A percentile compares a stretch with the other conserved stretches of the same genome.
These are phyloP conservation scores for Synanthedon myopaeformis DNA, from an alignment of 2,888 invertebrate species.

Conservation along the genomic window DNA sequence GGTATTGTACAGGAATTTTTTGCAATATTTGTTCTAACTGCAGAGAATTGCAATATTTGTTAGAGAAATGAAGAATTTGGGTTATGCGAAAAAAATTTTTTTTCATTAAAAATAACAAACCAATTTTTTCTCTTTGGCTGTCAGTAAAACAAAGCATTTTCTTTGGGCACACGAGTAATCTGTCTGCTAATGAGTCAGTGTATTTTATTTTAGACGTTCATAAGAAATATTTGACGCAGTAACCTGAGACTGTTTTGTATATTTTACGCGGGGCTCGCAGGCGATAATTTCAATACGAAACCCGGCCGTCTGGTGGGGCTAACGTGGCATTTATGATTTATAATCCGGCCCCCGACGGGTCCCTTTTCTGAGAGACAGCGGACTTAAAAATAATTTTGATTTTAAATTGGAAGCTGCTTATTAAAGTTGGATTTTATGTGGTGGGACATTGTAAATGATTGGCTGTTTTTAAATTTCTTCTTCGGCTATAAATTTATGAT, in stretches of 20 bases:
- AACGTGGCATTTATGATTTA: constrained; percentile 67
- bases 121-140: background rate
- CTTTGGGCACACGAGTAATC: constrained; percentile 3
- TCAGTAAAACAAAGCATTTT: background rate
- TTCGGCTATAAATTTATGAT: background rate
- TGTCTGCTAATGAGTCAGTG: constrained; percentile 37
- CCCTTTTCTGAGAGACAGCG: constrained; percentile 53
- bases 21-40: too few species aligned
- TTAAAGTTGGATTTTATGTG: constrained; percentile 48
- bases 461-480: background rate
- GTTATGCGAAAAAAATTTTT: too few species aligned
- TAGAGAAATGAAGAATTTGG: too few species aligned
- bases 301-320: constrained; percentile 34
- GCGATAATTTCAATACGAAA: constrained; percentile 59
- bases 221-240: constrained; percentile 55
- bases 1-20: too few species aligned
- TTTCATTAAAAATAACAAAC: too few species aligned
- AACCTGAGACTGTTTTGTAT: constrained; percentile 63
- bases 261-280: constrained; percentile 49
- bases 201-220: constrained; percentile 39
- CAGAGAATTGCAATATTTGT: too few species aligned
- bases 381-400: constrained; percentile 55
- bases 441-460: constrained; percentile 26
- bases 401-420: constrained; percentile 63
- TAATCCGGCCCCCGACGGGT: constrained; percentile 58